A percentile compares a stretch with the other conserved stretches of the same genome.
These are phyloP conservation scores for Eupithecia abbreviata DNA, from an alignment of 2,888 invertebrate genomes.

Conservation along the genomic window DNA sequence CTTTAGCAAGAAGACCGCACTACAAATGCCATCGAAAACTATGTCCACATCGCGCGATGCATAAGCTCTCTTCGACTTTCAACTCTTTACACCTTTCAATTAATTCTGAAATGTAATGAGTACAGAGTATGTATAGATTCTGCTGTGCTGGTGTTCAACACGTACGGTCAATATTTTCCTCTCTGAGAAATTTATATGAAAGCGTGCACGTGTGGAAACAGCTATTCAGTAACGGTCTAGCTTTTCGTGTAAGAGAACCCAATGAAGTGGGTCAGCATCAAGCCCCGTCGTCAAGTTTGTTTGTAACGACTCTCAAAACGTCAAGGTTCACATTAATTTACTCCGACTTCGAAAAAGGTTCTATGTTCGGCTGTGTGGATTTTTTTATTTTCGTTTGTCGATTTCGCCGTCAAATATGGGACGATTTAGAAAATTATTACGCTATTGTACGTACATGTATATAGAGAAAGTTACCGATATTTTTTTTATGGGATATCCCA, in stretches of 20 bases:
- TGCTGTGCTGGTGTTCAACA: not conserved
- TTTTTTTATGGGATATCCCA: no score
- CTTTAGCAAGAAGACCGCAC: constrained; percentile 62
- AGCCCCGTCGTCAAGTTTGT: constrained; percentile 25
- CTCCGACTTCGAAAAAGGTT: no score
- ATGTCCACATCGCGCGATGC: constrained; percentile 27
- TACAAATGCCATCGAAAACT: constrained; percentile 65
- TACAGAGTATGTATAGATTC: not conserved
- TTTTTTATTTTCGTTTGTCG: no score
- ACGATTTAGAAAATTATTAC: no score
- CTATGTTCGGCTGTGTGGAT: no score
- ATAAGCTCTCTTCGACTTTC: constrained; percentile 6
- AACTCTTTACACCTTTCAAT: not conserved
- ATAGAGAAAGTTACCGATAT: no score
- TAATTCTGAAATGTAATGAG: not conserved
- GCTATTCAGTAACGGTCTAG: constrained; percentile 55
- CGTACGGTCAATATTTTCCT: not conserved
- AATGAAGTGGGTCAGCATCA: constrained; percentile 45
- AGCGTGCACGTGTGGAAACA: not conserved
- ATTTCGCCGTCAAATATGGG: no score
- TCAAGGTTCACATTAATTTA: not conserved
- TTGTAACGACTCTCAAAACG: no score
- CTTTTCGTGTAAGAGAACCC: constrained; percentile 60
- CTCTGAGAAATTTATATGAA: not conserved
- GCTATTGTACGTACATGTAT: no score